Evolutionary conservation across 2,113 vertebrate genomes (phyloP).

Genomic region (Rhinolophus sinicus): DNA sequence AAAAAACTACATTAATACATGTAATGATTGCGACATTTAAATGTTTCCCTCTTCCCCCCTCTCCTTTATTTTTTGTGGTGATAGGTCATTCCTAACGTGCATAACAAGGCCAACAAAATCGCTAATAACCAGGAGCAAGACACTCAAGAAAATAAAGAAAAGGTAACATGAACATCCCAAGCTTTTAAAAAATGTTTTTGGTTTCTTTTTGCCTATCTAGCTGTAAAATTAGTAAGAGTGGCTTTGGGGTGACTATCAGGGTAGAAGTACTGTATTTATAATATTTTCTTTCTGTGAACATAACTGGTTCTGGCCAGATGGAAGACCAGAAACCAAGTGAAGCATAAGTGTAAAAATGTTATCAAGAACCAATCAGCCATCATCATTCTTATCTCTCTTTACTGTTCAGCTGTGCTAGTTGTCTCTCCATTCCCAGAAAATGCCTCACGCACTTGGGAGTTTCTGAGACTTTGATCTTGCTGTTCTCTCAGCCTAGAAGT

Average conservation of each 20-base stretch:
- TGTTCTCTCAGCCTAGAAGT: background rate
- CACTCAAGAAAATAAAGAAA: slow-evolving; percentile 76
- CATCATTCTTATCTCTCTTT: background rate
- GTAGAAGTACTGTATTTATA: background rate
- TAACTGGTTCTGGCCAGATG: background rate
- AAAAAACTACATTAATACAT: background rate
- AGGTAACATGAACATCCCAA: slow-evolving; percentile 75
- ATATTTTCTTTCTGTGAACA: background rate
- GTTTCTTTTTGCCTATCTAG: background rate
- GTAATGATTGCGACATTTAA: background rate
- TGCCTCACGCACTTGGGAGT: background rate
- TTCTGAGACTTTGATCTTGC: background rate
- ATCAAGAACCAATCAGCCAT: no score
- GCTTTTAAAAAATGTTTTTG: background rate
- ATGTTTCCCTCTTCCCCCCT: background rate
- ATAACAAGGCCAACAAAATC: slow-evolving; percentile 77
- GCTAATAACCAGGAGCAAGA: slow-evolving; percentile 68
- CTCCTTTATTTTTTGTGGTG: background rate
- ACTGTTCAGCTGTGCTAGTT: background rate
- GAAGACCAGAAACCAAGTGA: background rate
- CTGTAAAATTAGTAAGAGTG: background rate
- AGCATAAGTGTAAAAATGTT: background rate
- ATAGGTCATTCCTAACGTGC: slow-evolving; percentile 78
- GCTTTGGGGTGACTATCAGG: background rate
- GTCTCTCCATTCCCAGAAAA: background rate